Evolutionary conservation across 2,113 vertebrate species (phyloP).

Genomic region (Dipodomys merriami): DNA sequence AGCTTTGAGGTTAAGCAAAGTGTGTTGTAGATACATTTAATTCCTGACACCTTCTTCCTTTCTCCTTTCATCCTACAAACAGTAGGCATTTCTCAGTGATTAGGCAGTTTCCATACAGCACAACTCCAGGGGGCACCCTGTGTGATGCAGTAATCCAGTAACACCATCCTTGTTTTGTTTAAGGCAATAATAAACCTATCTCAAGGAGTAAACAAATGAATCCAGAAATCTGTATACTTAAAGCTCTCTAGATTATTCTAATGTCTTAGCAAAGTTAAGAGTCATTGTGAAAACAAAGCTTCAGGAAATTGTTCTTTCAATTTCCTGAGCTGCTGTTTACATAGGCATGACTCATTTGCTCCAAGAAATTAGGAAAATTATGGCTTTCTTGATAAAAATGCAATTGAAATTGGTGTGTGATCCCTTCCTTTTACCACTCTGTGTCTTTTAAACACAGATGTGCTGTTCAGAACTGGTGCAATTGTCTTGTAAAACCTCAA

Average conservation of each 20-base stretch:
- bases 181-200: neutral
- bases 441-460: neutral
- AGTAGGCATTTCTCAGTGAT: neutral
- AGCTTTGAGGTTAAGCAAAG: neutral
- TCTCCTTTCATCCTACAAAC: neutral
- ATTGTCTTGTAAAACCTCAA: neutral
- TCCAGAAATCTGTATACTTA: neutral
- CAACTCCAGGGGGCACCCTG: neutral
- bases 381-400: neutral
- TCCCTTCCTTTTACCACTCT: neutral
- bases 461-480: neutral
- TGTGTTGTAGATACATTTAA: neutral
- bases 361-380: neutral
- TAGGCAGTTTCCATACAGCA: neutral
- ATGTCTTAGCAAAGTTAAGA: neutral
- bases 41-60: neutral
- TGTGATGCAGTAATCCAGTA: accelerated
- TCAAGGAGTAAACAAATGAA: neutral
- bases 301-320: too few species aligned
- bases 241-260: neutral
- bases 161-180: neutral
- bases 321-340: neutral
- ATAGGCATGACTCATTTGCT: neutral
- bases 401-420: neutral
- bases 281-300: neutral